A percentile compares a stretch with the other conserved stretches of the same genome.
Evolutionary conservation across 2,888 invertebrate genomes (phyloP).

Genomic region (Orgyia antiqua): DNA sequence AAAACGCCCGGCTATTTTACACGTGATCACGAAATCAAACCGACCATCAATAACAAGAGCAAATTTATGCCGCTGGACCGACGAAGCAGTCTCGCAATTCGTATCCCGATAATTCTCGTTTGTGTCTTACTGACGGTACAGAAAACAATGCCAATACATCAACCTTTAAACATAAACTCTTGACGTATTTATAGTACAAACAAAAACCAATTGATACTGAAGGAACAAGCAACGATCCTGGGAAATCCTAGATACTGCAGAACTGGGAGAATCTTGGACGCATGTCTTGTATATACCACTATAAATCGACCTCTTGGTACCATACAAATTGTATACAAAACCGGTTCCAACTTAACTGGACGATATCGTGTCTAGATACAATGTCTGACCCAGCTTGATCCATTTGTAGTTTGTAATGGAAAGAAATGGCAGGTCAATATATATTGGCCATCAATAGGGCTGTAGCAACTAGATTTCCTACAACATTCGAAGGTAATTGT

Average conservation of each 20-base stretch:
- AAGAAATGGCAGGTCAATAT: slow-evolving; percentile 22
- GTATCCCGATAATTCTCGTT: slow-evolving; percentile 5
- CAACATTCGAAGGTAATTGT: slow-evolving; percentile 69
- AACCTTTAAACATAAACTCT: slow-evolving; percentile 45
- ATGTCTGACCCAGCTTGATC: slow-evolving; percentile 18
- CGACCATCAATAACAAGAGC: no score
- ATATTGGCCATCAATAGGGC: slow-evolving; percentile 31
- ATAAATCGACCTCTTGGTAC: slow-evolving; percentile 16
- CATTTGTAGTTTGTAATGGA: slow-evolving; percentile 9
- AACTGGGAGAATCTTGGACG: slow-evolving; percentile 39
- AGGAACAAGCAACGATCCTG: slow-evolving; percentile 37
- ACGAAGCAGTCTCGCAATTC: no score
- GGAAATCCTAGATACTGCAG: slow-evolving; percentile 50
- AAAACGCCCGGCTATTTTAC: no score
- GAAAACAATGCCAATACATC: slow-evolving; percentile 31
- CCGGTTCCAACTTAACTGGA: slow-evolving; percentile 25
- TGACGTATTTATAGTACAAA: slow-evolving; percentile 53
- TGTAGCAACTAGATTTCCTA: slow-evolving; percentile 45
- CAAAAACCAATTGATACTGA: slow-evolving; percentile 46
- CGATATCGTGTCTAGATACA: slow-evolving; percentile 23
- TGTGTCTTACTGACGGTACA: slow-evolving; percentile 11
- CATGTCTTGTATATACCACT: slow-evolving; percentile 33
- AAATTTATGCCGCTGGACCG: no score
- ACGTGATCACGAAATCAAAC: no score
- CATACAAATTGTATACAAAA: slow-evolving; percentile 13